A percentile compares a stretch with the other conserved stretches of the same genome.
These are phyloP conservation scores for Psittacara wagleri DNA, from an alignment of 2,113 vertebrate species.

Conservation along the genomic window DNA sequence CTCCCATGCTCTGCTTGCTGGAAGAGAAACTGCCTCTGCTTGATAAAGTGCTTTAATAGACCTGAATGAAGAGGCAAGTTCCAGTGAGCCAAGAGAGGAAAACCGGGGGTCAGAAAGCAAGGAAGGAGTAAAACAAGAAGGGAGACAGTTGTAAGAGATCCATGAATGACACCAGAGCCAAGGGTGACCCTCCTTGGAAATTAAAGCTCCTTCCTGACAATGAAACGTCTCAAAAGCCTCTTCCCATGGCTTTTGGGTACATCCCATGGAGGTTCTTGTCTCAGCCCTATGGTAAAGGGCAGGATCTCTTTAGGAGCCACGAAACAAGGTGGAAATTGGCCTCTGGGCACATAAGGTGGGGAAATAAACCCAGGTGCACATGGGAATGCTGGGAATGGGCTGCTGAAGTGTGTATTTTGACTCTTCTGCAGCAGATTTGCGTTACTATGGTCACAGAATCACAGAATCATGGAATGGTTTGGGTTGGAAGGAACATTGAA, in stretches of 20 bases:
- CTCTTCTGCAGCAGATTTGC: not conserved
- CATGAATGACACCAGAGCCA: not conserved
- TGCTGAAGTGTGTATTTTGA: not conserved
- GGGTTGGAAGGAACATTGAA: not conserved
- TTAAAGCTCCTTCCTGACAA: not conserved
- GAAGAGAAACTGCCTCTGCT: not conserved
- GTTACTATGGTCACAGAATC: not conserved
- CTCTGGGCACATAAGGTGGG: not conserved
- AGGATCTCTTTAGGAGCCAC: not conserved
- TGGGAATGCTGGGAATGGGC: not conserved
- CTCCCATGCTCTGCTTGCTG: not conserved
- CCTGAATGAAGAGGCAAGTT: not conserved
- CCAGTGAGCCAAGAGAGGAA: not conserved
- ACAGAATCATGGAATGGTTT: rapidly evolving
- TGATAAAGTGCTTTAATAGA: not conserved
- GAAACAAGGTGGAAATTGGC: not conserved
- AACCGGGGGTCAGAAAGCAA: not conserved
- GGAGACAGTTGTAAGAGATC: not conserved
- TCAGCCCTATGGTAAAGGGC: not conserved
- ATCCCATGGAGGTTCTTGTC: not conserved
- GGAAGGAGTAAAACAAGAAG: not conserved
- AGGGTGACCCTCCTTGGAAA: not conserved
- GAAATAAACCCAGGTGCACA: not conserved
- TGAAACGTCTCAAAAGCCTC: not conserved
- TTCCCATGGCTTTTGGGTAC: not conserved